phyloP scores from a whole-genome alignment of 2,113 vertebrate species.

The Dicentrarchus labrax region DNA sequence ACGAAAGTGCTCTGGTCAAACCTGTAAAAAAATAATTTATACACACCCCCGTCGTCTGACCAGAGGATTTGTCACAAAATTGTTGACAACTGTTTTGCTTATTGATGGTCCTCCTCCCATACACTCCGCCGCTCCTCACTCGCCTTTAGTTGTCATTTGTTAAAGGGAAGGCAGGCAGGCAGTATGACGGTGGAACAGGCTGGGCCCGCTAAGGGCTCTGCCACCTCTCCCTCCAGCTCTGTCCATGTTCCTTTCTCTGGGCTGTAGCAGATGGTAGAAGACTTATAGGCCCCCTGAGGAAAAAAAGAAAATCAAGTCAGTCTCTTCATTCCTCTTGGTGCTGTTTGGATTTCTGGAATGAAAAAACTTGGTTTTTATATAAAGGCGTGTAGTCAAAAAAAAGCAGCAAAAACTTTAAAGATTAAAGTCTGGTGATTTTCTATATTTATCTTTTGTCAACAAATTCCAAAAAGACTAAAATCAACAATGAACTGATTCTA shows the following conservation, averaged over 20 bases:
- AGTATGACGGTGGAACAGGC: slow-evolving; percentile 95
- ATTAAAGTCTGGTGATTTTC: background rate
- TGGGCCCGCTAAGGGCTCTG: slow-evolving; percentile 96
- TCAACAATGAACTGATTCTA: background rate
- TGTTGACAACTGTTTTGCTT: slow-evolving; percentile 70
- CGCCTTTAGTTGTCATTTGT: slow-evolving; percentile 89
- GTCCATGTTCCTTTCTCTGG: slow-evolving; percentile 98
- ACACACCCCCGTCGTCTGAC: slow-evolving; percentile 74
- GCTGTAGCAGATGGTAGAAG: slow-evolving; percentile 98
- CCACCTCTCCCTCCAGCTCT: slow-evolving; percentile 97
- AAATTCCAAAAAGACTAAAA: slow-evolving; percentile 4
- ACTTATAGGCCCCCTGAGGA: slow-evolving; percentile 98
- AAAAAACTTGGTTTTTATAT: background rate
- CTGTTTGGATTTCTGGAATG: slow-evolving; percentile 16
- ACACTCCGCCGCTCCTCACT: slow-evolving; percentile 58
- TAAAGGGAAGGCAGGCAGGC: slow-evolving; percentile 96
- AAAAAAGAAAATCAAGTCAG: slow-evolving; percentile 42
- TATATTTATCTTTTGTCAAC: background rate
- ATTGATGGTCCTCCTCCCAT: slow-evolving; percentile 75
- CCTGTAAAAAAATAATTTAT: slow-evolving; percentile 88
- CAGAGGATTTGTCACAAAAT: slow-evolving; percentile 70
- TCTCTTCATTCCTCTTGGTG: slow-evolving; percentile 15
- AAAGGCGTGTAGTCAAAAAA: background rate
- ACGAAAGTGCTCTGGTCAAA: slow-evolving; percentile 86
- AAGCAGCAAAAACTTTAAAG: background rate